Evolutionary conservation across 2,113 vertebrate genomes (phyloP).

Genomic region (Dascyllus trimaculatus): DNA sequence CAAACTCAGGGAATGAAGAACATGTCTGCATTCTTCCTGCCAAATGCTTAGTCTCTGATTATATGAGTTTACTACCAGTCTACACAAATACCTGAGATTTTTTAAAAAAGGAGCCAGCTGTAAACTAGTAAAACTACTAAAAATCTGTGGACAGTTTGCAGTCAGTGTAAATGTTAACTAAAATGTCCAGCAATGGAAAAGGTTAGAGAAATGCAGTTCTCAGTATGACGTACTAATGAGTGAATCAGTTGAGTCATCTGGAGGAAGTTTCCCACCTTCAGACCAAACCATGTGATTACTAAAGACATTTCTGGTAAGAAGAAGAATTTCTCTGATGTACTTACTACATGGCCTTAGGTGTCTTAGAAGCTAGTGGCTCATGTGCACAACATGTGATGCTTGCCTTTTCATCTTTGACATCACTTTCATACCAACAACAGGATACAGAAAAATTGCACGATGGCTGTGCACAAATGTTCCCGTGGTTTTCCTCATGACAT

Average conservation of each 20-base stretch:
- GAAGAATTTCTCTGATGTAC: neutral
- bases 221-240: constrained; percentile 4
- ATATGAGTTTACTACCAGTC: neutral
- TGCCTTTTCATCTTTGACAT: constrained; percentile 25
- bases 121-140: too few relatives aligned
- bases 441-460: constrained; percentile 16
- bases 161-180: too few relatives aligned
- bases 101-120: neutral
- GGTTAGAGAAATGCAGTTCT: too few relatives aligned
- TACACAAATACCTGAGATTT: neutral
- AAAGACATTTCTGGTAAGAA: neutral
- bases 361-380: constrained; percentile 41
- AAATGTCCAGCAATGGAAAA: too few relatives aligned
- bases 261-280: neutral
- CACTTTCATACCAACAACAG: constrained; percentile 6
- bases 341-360: constrained; percentile 1
- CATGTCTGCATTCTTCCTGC: neutral
- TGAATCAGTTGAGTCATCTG: constrained; percentile 9
- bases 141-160: too few relatives aligned
- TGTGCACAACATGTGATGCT: constrained; percentile 68
- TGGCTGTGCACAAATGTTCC: constrained; percentile 18
- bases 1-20: neutral
- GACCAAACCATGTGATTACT: constrained; percentile 4
- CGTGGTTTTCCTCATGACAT: constrained; percentile 44
- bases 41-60: neutral